phyloP scores from a whole-genome alignment of 2,113 vertebrate genomes.

The Python bivittatus region DNA sequence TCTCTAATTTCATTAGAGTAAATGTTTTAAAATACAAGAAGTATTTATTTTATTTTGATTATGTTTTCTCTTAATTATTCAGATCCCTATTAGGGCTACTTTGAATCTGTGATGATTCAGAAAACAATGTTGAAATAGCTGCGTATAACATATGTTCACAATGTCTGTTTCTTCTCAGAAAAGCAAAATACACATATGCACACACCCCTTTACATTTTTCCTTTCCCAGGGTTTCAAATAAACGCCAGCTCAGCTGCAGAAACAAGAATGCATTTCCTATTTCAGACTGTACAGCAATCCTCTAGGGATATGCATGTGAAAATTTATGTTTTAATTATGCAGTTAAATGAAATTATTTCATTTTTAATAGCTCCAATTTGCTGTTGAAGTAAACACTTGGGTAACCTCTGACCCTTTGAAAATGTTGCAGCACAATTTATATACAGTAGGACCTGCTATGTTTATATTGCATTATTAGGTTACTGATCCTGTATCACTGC shows the following conservation, averaged over 20 bases:
- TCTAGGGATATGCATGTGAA: constrained; percentile 26
- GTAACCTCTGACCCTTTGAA: background rate
- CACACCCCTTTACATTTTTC: background rate
- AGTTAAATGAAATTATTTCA: constrained; percentile 20
- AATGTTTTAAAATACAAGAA: background rate
- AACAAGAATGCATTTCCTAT: background rate
- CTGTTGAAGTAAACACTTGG: background rate
- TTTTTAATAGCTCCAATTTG: background rate
- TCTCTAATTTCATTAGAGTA: background rate
- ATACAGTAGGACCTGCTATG: background rate
- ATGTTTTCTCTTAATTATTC: background rate
- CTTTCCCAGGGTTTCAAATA: constrained; percentile 38
- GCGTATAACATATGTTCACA: background rate
- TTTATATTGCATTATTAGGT: background rate
- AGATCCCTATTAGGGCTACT: background rate
- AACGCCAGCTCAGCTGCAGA: background rate
- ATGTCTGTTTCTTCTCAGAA: background rate
- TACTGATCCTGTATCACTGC: background rate
- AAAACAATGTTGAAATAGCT: constrained; percentile 1
- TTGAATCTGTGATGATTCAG: background rate
- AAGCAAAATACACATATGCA: background rate
- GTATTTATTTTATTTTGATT: background rate
- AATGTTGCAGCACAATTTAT: background rate
- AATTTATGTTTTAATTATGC: constrained; percentile 22
- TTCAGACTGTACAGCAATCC: background rate